Base-by-base conservation (phyloP, 2,113 vertebrate species). In the Menura novaehollandiae region DNA sequence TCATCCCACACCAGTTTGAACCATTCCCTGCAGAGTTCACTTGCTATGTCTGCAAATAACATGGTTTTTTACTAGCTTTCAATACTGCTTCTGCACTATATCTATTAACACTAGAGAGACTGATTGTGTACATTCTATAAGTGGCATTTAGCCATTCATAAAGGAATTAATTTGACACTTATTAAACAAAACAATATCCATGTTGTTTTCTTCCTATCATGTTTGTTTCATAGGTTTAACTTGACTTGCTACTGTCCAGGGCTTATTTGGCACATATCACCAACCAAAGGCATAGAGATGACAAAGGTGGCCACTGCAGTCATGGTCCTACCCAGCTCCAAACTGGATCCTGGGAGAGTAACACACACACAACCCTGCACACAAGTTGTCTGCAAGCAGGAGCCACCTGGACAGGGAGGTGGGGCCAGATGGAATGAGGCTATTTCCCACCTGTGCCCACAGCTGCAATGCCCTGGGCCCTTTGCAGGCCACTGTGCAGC, bases 401-500 rank as follows among this genome's bases (percentile, higher is more conserved):
- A 84, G 26, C 33, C 5, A 4, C 51, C 55, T 21, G 28, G n/a
- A 11, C 52, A 58, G 62, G 75, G 27, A 26, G 56, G 13, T 1
- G 7, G 21, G 23, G 76, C 6, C 43, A 71, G 44, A 24, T 23
- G 22, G 21, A 16, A 12, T 0, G 15, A 23, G 24, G 32, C 10
- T 0, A 0, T 24, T 59, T 16, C 24, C 73, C 49, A 62, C 17
- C 11, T 5, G 10, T 32, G 21, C 17, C 60, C 59, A 60, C 18
- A n/a, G 69, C 46, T 37, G 15, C 5, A 14, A 8, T 23, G 49
- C 39, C 30, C 39, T 27, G 49, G 11, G 39, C 13, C 37, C 66
- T 17, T 13, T 1, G 2, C 32, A 81, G 37, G 9, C 13, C 5
- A 0, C 43, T 0, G 12, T 5, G 6, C 39, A 63, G 44, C 51